Percentiles rank a stretch among this genome's conserved stretches.
Conservation (phyloP, 2,797 vertebrate species). For the Hoplostethus atlanticus region DNA sequence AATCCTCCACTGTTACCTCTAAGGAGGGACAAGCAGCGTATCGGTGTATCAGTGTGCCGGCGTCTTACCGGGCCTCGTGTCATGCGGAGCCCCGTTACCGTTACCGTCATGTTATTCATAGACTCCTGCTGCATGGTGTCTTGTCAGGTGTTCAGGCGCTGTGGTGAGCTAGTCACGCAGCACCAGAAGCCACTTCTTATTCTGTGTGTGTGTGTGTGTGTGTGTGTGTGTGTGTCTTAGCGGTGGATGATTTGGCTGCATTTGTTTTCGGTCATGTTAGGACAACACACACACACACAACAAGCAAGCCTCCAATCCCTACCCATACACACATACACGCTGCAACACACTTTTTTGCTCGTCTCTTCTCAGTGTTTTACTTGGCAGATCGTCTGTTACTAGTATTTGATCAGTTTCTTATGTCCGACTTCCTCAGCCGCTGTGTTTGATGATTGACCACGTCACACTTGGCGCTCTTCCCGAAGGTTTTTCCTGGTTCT, state of each 20-base stretch:
- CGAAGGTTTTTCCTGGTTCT: too few species aligned
- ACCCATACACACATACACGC: background rate
- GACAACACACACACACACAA: too few species aligned
- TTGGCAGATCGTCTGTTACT: background rate
- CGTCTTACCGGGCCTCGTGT: background rate
- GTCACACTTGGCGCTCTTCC: background rate
- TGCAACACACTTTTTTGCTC: too few species aligned
- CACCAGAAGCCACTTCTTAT: background rate
- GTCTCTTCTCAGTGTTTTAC: too few species aligned
- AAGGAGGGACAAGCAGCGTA: background rate
- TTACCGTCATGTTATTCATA: background rate
- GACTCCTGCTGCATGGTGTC: background rate
- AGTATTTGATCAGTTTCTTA: background rate
- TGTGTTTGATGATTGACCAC: background rate
- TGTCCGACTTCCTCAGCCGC: background rate
- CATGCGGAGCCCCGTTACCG: background rate
- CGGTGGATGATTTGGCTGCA: background rate
- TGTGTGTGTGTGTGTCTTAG: background rate
- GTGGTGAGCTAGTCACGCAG: background rate
- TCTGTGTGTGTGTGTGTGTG: slow-evolving; percentile 9
- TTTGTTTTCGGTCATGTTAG: background rate
- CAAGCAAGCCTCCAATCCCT: background rate
- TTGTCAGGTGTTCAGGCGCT: background rate
- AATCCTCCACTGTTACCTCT: background rate
- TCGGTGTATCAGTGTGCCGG: too few species aligned